Evolutionary conservation across 2,888 invertebrate genomes (phyloP).

Genomic region (Drosophila cracens): DNA sequence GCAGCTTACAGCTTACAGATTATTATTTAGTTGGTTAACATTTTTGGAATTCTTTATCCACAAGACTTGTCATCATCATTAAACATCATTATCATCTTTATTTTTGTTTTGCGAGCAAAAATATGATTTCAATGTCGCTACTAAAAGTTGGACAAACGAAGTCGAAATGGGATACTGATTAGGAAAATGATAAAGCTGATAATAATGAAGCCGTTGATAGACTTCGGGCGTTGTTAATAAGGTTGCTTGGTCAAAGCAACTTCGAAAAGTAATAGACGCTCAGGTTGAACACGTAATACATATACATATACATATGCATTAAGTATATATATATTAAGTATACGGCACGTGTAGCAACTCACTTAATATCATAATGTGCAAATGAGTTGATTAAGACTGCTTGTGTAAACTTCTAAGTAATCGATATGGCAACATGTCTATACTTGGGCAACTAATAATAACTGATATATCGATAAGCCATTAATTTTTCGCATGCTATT

Average conservation of each 20-base stretch:
- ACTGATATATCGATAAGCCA: conserved; percentile 13
- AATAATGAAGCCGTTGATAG: conserved; percentile 35
- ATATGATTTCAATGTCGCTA: conserved; percentile 28
- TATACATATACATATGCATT: background rate
- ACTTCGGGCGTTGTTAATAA: conserved; percentile 15
- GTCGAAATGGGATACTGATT: conserved; percentile 33
- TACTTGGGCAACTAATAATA: conserved; percentile 1
- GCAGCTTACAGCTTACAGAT: conserved; percentile 31
- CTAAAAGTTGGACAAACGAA: conserved; percentile 5
- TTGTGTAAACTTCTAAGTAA: conserved; percentile 10
- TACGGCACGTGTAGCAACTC: conserved; percentile 34
- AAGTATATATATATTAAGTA: conserved; percentile 19
- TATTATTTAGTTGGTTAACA: conserved; percentile 60
- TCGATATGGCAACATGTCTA: conserved; percentile 5
- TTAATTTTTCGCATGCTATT: background rate
- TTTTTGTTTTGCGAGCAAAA: background rate
- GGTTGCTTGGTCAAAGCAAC: conserved; percentile 14
- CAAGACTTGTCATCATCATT: conserved; percentile 9
- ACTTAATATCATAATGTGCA: conserved; percentile 18
- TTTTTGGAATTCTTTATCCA: conserved; percentile 37
- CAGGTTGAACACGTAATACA: conserved; percentile 4
- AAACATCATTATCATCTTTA: conserved; percentile 1
- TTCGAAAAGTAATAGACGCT: conserved; percentile 8
- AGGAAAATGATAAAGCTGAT: conserved; percentile 39
- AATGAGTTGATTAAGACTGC: conserved; percentile 20